Percentiles rank a stretch among this genome's conserved stretches.
Evolutionary conservation across 2,888 invertebrate genomes (phyloP).

Genomic region (Punctoribates punctum): DNA sequence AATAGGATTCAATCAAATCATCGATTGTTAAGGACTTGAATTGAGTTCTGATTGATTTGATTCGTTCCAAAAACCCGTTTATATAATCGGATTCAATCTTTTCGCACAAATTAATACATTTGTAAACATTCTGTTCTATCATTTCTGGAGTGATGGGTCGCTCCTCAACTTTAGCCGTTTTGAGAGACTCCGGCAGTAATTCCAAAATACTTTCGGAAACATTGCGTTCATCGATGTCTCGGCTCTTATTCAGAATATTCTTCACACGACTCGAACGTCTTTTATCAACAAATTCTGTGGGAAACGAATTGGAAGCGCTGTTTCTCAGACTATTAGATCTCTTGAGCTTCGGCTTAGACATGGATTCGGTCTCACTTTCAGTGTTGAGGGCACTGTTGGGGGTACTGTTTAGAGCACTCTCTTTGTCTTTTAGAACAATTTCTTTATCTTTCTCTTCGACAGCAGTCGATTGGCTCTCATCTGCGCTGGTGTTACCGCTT

Average conservation of each 20-base stretch:
- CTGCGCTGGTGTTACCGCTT: conserved; percentile 29
- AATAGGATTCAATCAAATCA: conserved; percentile 40
- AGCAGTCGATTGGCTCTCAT: conserved; percentile 26
- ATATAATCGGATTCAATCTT: conserved; percentile 11
- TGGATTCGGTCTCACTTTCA: background rate
- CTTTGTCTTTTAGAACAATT: background rate
- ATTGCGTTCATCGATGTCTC: conserved; percentile 39
- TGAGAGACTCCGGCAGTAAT: conserved; percentile 34
- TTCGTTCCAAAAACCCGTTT: conserved; percentile 20
- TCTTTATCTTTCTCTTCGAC: background rate
- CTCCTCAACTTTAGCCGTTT: background rate
- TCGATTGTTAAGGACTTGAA: background rate
- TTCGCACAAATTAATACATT: conserved; percentile 2
- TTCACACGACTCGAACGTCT: conserved; percentile 43
- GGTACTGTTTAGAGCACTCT: background rate
- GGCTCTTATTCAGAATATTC: conserved; percentile 36
- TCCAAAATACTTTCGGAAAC: conserved; percentile 35
- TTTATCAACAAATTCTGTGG: conserved; percentile 44
- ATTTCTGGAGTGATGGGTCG: background rate
- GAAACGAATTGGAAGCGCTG: conserved; percentile 38
- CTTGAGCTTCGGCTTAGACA: background rate
- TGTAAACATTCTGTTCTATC: conserved; percentile 13
- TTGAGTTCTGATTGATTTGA: background rate
- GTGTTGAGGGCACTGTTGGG: background rate
- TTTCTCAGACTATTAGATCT: conserved; percentile 12